Percentiles rank a stretch among this genome's conserved stretches.
phyloP scores from a whole-genome alignment of 2,113 vertebrate species.

The Bos javanicus region DNA sequence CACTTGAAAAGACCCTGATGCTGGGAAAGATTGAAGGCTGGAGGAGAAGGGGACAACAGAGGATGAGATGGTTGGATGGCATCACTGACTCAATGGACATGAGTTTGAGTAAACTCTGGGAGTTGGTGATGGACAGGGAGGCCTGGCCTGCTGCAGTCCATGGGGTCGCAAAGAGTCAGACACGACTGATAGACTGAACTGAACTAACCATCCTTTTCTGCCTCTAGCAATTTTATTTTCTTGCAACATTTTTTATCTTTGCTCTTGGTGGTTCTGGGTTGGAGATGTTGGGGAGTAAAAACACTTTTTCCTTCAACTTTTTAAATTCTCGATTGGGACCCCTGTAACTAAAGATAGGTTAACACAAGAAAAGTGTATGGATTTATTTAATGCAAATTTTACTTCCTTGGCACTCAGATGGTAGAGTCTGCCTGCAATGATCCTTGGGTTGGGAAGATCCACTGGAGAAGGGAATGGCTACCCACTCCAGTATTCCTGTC shows the following conservation, averaged over 20 bases:
- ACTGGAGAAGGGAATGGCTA: neutral
- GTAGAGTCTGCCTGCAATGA: neutral
- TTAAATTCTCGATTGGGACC: neutral
- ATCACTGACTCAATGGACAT: neutral
- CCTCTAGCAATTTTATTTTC: neutral
- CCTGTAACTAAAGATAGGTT: neutral
- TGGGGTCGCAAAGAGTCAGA: neutral
- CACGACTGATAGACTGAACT: neutral
- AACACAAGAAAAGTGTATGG: neutral
- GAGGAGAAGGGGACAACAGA: neutral
- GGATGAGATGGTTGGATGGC: neutral
- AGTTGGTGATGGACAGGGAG: neutral
- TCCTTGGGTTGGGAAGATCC: neutral
- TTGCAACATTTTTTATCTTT: neutral
- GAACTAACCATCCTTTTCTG: neutral
- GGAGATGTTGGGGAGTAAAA: neutral
- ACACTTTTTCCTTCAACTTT: neutral
- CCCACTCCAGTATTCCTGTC: neutral
- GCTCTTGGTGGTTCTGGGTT: neutral
- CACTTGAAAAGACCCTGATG: neutral
- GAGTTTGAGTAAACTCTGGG: neutral
- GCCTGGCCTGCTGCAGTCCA: neutral
- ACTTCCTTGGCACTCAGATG: neutral
- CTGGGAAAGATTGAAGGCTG: neutral
- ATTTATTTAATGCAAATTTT: neutral